Base-by-base conservation (phyloP, 2,888 invertebrate species). In the Gibbula magus region DNA sequence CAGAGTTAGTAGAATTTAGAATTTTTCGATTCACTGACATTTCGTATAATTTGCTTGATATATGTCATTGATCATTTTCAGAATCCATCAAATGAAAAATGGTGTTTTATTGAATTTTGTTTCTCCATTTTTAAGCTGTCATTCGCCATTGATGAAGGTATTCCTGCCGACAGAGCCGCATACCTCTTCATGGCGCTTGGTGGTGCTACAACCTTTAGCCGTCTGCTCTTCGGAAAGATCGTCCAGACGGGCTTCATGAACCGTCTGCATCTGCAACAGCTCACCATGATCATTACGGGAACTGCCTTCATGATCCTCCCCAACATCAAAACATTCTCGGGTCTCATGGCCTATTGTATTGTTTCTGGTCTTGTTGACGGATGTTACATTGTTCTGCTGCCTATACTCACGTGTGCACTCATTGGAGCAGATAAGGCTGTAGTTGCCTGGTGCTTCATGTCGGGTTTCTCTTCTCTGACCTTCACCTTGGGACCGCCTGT, bases 401-500 rank as follows among this genome's bases (percentile, higher is more conserved):
- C 91, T 0, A 85, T 89, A 0, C 79, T 90, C 75, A 90, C 89
- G 25, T 66, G 84, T 1, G 81, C 87, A 0, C 80, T 89, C 78
- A 85, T 87, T 20, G 89, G 88, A 4, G 81, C 82, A 32, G 88
- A 89, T 66, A 89, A 88, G 51, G 83, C 86, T 7, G 86, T 88
- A 0, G 74, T 88, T 18, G 91, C 89, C 10, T 91, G 90, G 90
- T 89, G 91, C 10, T 88, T 89, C 74, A 79, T 91, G 78, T 85
- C 84, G 10, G 86, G 88, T 5, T 84, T 87, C 16, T 84, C 84
- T 25, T 90, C 90, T 16, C 73, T 91, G 1, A 89, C 90, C 4
- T 90, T 87, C 74, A 89, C 88, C 0, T 79, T 89, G 2, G 91
- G 91, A 29, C 91, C 91, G 3, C 89, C 89, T 10, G 81, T 88